Base-by-base conservation (phyloP, 2,797 vertebrate genomes). In the Schizopygopsis malacanthus region DNA sequence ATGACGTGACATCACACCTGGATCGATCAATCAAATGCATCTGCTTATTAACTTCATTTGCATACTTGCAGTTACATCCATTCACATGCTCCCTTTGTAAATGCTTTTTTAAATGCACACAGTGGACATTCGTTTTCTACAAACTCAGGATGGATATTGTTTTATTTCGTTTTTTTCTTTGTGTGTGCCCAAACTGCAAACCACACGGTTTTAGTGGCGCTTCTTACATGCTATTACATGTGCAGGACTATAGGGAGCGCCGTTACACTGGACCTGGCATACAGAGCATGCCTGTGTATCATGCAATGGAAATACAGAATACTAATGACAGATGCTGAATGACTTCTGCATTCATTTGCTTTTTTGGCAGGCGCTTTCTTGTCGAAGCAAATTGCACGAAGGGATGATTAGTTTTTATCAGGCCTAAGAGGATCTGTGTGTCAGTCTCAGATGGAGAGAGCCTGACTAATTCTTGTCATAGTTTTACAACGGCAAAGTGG, bases 181-280 rank as follows among this genome's bases (percentile, higher is more conserved):
- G 28, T 59, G 20, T 56, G 54, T 52, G 50, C 47, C 18, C 33
- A 33, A 33, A 3, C 33, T 22, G n/a, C 59, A 76, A 65, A 63
- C 9, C 25, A 47, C 81, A 63, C 56, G 0, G 12, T 78, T 79
- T 59, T 61, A 56, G n/a, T 84, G 52, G 61, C 15, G 39, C 70
- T 45, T 72, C 22, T 28, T 12, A 41, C 22, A 65, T 65, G 61
- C 79, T 52, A 37, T 69, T 56, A 77, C 52, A 65, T 59, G 81
- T 71, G 71, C 5, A 11, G 37, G 79, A 59, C 86, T 70, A 39
- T 33, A 88, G 89, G 45, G 79, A 82, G 84, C 76, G 61, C 79
- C 71, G 71, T 83, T 78, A 76, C 85, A 70, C 59, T 77, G 39
- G 47, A 41, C 61, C 80, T 73, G 47, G 71, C 59, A 41, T 61